Base-by-base conservation (phyloP, 2,113 vertebrate species). In the Sciurus niger region DNA sequence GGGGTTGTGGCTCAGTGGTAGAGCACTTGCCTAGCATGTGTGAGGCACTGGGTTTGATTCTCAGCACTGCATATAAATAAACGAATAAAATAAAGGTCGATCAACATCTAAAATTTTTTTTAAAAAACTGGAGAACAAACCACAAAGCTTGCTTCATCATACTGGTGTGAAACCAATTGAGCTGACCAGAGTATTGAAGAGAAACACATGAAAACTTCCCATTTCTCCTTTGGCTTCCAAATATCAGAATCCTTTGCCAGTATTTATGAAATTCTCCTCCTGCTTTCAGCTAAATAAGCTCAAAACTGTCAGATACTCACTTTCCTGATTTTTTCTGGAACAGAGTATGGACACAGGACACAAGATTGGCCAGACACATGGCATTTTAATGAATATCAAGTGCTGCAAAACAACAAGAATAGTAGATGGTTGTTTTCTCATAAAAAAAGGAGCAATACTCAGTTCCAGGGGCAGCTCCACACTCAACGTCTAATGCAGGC, bases 211-310 rank as follows among this genome's bases (percentile, higher is more conserved):
- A 87, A 30, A 30, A 65, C 46, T 73, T 92, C 77, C 40, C 85
- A 89, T 92, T 90, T 95, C 79, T 79, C 87, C 94, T 80, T 84
- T 82, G 58, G 67, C 97, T 95, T 22, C 60, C 77, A 72, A 67
- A 30, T 40, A 92, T 82, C 72, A 77, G 80, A 92, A 92, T 30
- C 6, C 24, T 37, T 84, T 90, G 55, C 60, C 90, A 92, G 24
- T 88, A 63, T 84, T 95, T 46, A 88, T 85, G 77, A 94, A 95
- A 74, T 88, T 95, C 67, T 82, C 89, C 48, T 95, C 72, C 88
- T 96, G 90, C 67, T 90, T 84, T 93, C 79, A 90, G 51, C 65
- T 86, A 92, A 96, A 92, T 65, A 76, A 77, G 7, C 78, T 89
- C 70, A 93, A 96, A 93, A 93, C 67, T 74, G n/a, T 73, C 89